Base-by-base conservation (phyloP, 2,888 invertebrate species). In the Vandiemenella viatica region DNA sequence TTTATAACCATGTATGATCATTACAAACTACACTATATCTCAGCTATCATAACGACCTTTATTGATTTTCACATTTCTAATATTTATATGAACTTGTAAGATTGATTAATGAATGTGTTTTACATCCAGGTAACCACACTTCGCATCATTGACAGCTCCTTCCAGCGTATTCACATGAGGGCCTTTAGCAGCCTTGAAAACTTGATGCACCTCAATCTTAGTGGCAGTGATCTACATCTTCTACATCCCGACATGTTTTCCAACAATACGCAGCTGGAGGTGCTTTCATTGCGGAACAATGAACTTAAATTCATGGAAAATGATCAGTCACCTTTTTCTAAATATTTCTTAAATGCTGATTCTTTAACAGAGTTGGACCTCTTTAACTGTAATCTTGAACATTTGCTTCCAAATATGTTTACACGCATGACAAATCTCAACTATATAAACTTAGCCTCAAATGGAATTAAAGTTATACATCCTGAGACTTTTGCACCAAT, bases 161-260 rank as follows among this genome's bases (percentile, higher is more conserved):
- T 86, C 58, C 68, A 73, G 42, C 72, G 73, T 49, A 71, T 85
- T 55, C 76, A 78, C 57, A 74, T 75, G 17, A 76, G 73, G 43
- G 83, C 84, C 1, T 86, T 87, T 69, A 72, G 75, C 53, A 79
- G 76, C 4, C 68, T 84, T 46, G 68, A 74, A 17, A 75, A 78
- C 54, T 67, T 87, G 21, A 80, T 78, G 56, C 73, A 79, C 17
- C 74, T 86, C 0, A 77, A 81, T 58, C 68, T 87, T 50, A 76
- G 80, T 2, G 77, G 79, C 60, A 79, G 80, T 51, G 77, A 74
- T 49, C 70, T 86, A 19, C 74, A 75, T 50, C 69, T 71, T 48
- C 68, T 86, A 44, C 76, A 82, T 56, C 77, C 80, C 0, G 77
- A 83, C 57, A 78, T 80, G 1, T 85, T 86, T 64, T 73, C 74